phyloP scores from a whole-genome alignment of 2,888 invertebrate genomes.

The Cosmorhoe ocellata region DNA sequence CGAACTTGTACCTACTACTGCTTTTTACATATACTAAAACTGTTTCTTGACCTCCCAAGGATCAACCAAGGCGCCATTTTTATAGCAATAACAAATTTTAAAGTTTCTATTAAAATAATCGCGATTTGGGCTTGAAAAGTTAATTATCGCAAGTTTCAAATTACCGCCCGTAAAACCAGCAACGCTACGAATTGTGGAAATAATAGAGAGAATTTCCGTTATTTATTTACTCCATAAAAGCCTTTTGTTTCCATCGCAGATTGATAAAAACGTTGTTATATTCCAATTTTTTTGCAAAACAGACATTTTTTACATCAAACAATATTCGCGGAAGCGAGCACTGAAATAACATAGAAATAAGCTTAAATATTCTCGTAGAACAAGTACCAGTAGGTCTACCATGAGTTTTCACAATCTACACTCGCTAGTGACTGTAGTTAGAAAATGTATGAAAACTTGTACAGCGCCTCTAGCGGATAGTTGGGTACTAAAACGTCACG shows the following conservation, averaged over 20 bases:
- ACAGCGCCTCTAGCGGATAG: no score
- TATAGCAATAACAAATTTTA: no score
- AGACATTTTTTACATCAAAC: slow-evolving; percentile 4
- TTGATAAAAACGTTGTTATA: neutral
- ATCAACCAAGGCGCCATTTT: no score
- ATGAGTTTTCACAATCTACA: no score
- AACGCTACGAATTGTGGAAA: neutral
- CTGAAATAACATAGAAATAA: neutral
- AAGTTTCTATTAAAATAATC: neutral
- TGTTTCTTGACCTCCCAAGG: no score
- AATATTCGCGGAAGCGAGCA: neutral
- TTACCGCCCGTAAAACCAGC: neutral
- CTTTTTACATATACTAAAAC: no score
- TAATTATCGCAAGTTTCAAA: neutral
- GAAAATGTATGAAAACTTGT: no score
- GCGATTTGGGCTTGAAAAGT: neutral
- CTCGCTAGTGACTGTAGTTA: no score
- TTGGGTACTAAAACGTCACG: no score
- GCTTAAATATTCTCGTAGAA: neutral
- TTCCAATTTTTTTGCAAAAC: neutral
- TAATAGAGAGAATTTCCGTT: neutral
- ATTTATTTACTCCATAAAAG: neutral
- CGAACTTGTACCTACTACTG: no score
- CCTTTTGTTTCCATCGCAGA: neutral
- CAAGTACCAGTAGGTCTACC: no score